Evolutionary conservation across 1,140 invertebrate species (phyloP).

Genomic region (Drosophila pseudoananassae): DNA sequence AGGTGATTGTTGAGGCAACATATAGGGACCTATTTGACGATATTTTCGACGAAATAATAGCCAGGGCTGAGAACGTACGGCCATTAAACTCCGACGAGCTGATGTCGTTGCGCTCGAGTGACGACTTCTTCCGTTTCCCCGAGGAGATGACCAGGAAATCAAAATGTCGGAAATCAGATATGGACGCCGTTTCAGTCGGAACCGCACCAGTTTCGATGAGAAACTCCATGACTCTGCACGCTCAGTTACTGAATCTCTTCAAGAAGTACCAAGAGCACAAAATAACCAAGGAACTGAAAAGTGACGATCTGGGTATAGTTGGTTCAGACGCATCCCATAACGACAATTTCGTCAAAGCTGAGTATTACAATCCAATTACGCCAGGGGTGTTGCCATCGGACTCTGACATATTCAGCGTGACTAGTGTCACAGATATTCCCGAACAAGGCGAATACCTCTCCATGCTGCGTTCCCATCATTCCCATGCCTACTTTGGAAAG

Average conservation of each 20-base stretch:
- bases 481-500: not conserved
- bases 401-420: not conserved
- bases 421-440: not conserved
- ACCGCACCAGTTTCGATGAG: accelerated
- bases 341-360: not conserved
- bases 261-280: constrained; percentile 15
- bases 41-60: constrained; percentile 38
- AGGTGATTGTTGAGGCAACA: constrained; percentile 54
- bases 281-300: not conserved
- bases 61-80: not conserved
- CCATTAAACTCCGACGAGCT: constrained; percentile 13
- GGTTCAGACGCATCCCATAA: not conserved
- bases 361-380: not conserved
- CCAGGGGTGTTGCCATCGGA: not conserved
- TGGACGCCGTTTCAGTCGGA: too few species aligned
- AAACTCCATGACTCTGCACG: not conserved
- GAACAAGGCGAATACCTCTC: not conserved
- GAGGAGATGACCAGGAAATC: not conserved
- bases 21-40: constrained; percentile 51
- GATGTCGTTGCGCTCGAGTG: not conserved
- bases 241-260: constrained; percentile 5
- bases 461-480: not conserved
- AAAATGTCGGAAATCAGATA: too few species aligned
- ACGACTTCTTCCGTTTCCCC: not conserved
- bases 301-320: not conserved